Conservation (phyloP, 2,888 invertebrate species). For the Scotopteryx bipunctaria region DNA sequence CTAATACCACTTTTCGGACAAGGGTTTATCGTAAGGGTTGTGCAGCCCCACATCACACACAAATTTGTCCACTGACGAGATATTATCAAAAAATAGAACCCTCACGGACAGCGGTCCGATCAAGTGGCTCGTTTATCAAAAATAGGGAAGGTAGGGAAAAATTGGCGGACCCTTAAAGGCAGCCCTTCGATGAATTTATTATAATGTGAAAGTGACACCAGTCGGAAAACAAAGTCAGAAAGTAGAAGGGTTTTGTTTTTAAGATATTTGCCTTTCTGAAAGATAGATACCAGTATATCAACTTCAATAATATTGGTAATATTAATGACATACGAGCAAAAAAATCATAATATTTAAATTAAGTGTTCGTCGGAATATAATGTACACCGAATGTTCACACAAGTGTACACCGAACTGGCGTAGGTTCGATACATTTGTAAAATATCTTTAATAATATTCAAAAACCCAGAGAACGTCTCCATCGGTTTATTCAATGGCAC, state of each 20-base stretch:
- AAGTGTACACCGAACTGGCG: too few relatives aligned
- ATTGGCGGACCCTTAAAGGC: slow-evolving; percentile 53
- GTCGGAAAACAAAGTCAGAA: slow-evolving; percentile 36
- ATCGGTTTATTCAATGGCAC: too few relatives aligned
- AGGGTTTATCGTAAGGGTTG: slow-evolving; percentile 51
- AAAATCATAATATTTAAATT: too few relatives aligned
- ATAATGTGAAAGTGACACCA: slow-evolving; percentile 41
- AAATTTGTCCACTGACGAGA: slow-evolving; percentile 77
- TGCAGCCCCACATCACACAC: slow-evolving; percentile 62
- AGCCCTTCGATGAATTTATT: slow-evolving; percentile 52
- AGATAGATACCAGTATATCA: too few relatives aligned
- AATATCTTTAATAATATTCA: too few relatives aligned
- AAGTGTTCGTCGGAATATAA: too few relatives aligned
- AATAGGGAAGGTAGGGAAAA: slow-evolving; percentile 59
- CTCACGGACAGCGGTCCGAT: slow-evolving; percentile 62
- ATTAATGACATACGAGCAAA: too few relatives aligned
- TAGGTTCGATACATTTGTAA: too few relatives aligned
- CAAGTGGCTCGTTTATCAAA: slow-evolving; percentile 73
- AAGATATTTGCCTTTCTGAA: too few relatives aligned
- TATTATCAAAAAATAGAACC: slow-evolving; percentile 66
- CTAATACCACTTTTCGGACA: slow-evolving; percentile 40
- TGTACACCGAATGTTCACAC: too few relatives aligned
- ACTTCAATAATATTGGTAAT: too few relatives aligned
- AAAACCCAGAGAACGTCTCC: too few relatives aligned
- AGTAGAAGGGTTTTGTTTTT: slow-evolving; percentile 33